Percentiles rank a stretch among this genome's conserved stretches.
Conservation (phyloP, 2,888 invertebrate genomes). For the Acrocyrtus sp. region DNA sequence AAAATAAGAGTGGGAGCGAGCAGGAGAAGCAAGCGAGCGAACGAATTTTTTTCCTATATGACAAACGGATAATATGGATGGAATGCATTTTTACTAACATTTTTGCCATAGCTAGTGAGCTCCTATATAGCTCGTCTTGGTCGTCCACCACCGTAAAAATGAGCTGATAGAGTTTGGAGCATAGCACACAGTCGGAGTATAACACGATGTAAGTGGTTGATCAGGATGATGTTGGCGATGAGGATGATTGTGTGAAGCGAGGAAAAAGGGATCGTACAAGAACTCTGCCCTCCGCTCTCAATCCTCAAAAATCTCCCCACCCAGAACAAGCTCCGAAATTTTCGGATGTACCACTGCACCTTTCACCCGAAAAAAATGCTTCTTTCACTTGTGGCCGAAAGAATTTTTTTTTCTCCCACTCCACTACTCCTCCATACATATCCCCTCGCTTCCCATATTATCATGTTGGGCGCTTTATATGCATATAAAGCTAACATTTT, state of each 20-base stretch:
- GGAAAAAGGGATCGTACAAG: constrained; percentile 46
- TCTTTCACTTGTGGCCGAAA: constrained; percentile 47
- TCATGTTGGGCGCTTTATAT: constrained; percentile 14
- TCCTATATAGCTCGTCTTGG: too few relatives aligned
- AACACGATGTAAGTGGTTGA: background rate
- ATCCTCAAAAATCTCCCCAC: constrained; percentile 48
- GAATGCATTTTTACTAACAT: constrained; percentile 38
- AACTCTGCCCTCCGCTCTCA: constrained; percentile 50
- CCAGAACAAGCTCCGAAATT: constrained; percentile 44
- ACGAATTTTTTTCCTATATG: constrained; percentile 26
- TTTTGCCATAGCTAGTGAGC: background rate
- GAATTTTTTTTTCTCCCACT: constrained; percentile 36
- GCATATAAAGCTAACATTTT: too few relatives aligned
- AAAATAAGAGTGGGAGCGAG: too few relatives aligned
- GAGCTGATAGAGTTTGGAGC: constrained; percentile 7
- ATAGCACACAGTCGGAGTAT: background rate
- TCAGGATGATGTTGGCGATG: constrained; percentile 19
- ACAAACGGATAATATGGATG: constrained; percentile 46
- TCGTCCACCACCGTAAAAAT: background rate
- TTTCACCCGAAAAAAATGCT: constrained; percentile 50
- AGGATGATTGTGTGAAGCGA: constrained; percentile 30
- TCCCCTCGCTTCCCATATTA: constrained; percentile 6
- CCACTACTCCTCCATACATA: constrained; percentile 8
- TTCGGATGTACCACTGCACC: constrained; percentile 51
- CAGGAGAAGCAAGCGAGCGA: too few relatives aligned